Evolutionary conservation across 2,888 invertebrate species (phyloP).

Genomic region (Ceriagrion tenellum): DNA sequence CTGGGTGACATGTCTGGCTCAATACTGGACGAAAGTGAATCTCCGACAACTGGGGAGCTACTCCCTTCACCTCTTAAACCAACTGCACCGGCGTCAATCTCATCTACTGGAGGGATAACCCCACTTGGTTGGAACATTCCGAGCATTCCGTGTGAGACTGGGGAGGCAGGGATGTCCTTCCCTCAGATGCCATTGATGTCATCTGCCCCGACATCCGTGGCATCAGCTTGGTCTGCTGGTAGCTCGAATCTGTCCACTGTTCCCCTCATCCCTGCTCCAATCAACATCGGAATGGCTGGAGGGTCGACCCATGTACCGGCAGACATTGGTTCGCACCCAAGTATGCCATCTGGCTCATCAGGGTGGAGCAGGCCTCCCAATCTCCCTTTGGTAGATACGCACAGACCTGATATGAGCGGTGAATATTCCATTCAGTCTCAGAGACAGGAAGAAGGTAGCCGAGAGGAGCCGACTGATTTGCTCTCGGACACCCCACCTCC

Average conservation of each 20-base stretch:
- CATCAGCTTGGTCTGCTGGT: constrained; percentile 45
- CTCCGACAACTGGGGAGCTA: constrained; percentile 72
- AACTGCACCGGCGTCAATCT: background rate
- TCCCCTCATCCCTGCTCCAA: constrained; percentile 9
- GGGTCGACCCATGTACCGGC: background rate
- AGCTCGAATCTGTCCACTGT: constrained; percentile 11
- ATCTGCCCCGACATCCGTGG: constrained; percentile 25
- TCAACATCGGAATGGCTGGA: constrained; percentile 41
- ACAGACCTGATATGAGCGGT: constrained; percentile 9
- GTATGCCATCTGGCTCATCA: constrained; percentile 19
- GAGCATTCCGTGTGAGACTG: constrained; percentile 72
- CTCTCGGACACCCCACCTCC: constrained; percentile 58
- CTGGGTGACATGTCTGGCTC: constrained; percentile 69
- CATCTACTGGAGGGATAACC: constrained; percentile 71
- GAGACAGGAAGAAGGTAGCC: background rate
- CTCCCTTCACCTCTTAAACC: constrained; percentile 67
- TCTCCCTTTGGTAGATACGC: constrained; percentile 44
- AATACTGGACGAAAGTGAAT: constrained; percentile 73
- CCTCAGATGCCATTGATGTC: background rate
- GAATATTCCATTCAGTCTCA: background rate
- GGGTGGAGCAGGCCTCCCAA: constrained; percentile 47
- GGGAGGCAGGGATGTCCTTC: constrained; percentile 50
- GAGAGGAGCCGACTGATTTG: constrained; percentile 20
- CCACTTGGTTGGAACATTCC: constrained; percentile 72
- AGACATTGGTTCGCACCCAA: background rate